Percentiles rank a stretch among this genome's conserved stretches.
Conservation (phyloP, 1,140 invertebrate genomes). For the Lepidotrigona ventralis region DNA sequence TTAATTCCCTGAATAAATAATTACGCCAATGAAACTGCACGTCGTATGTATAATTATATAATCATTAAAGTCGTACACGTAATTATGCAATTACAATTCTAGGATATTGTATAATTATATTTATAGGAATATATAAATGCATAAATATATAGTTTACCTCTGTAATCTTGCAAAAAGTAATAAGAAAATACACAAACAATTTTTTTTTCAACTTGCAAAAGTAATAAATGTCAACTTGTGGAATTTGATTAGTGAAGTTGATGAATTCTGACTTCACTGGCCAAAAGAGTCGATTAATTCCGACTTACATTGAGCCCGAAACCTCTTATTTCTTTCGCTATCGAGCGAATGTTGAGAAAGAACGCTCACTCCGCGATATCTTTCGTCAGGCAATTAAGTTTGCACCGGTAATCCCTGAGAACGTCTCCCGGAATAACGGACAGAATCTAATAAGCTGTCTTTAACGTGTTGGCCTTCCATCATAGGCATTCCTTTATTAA, state of each 20-base stretch:
- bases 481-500: constrained; percentile 40
- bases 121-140: no score
- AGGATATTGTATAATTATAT: no score
- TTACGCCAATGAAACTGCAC: no score
- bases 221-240: neutral
- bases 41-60: no score
- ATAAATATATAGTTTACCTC: no score
- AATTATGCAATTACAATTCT: no score
- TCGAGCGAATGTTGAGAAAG: neutral
- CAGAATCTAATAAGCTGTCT: constrained; percentile 15
- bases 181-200: neutral
- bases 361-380: neutral
- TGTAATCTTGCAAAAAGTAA: no score
- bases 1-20: no score
- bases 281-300: no score
- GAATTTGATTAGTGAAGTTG: neutral
- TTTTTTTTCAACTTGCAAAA: neutral
- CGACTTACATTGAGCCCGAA: neutral
- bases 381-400: neutral
- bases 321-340: neutral
- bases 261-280: neutral
- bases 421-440: no score
- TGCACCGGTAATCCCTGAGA: neutral
- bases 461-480: constrained; percentile 4
- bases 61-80: no score